Conservation (phyloP, 2,113 vertebrate genomes). For the Lethenteron reissneri region DNA sequence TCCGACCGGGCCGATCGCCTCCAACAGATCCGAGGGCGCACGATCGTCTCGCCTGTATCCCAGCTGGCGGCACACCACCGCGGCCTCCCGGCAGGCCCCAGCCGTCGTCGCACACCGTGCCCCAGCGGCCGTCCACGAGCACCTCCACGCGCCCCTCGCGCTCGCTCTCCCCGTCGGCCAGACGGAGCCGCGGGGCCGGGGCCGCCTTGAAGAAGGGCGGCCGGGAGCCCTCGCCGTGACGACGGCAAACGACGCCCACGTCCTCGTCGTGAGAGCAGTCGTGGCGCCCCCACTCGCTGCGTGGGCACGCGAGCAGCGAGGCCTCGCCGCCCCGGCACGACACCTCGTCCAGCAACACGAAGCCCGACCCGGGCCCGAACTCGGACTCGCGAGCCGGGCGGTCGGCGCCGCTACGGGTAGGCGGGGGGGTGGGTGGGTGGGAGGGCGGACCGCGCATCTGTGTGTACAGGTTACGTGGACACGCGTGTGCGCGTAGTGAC, state of each 20-base stretch:
- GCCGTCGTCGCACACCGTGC: constrained; percentile 33
- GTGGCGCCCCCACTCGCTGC: constrained; percentile 45
- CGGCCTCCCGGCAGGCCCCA: constrained; percentile 36
- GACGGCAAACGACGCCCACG: constrained; percentile 39
- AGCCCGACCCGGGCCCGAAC: constrained; percentile 27
- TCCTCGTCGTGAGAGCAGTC: constrained; percentile 67
- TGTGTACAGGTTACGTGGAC: too few relatives aligned
- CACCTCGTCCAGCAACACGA: constrained; percentile 11
- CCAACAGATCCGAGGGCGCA: too few relatives aligned
- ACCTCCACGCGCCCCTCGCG: constrained; percentile 41
- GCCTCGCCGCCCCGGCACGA: constrained; percentile 1
- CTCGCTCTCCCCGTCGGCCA: constrained; percentile 23
- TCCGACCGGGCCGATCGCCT: too few relatives aligned
- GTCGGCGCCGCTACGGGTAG: too few relatives aligned
- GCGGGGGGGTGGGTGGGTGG: too few relatives aligned
- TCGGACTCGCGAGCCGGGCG: background rate
- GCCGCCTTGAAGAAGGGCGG: too few relatives aligned
- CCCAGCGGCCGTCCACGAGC: constrained; percentile 35
- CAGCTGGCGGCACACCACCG: constrained; percentile 35
- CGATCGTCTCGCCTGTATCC: constrained; percentile 21
- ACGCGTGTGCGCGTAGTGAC: too few relatives aligned
- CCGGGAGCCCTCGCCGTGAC: constrained; percentile 3
- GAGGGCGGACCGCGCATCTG: too few relatives aligned
- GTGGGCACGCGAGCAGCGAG: constrained; percentile 1
- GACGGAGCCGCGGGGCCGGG: constrained; percentile 28